Percentiles rank a stretch among this genome's conserved stretches.
Evolutionary conservation across 53 echinoderm and acorn worm species (phyloP).

Genomic region (Hippasteria phrygiana): DNA sequence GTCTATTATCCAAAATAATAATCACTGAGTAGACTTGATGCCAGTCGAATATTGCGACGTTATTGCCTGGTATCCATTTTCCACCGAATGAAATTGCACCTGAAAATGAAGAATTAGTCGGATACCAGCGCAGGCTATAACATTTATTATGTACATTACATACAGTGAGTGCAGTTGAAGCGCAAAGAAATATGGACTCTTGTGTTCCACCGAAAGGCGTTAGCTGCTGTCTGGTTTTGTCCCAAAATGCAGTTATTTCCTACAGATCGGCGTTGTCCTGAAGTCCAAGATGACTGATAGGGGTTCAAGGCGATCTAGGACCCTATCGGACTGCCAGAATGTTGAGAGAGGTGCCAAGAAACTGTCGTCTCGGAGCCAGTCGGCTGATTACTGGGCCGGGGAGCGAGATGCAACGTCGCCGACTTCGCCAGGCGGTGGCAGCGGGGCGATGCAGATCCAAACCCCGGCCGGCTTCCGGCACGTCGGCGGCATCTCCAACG

Average conservation of each 20-base stretch:
- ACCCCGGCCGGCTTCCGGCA: constrained; percentile 86
- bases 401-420: constrained; percentile 21
- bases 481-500: constrained; percentile 83
- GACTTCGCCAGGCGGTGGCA: constrained; percentile 51
- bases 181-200: constrained; percentile 28
- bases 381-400: constrained; percentile 69
- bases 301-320: constrained; percentile 69
- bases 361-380: constrained; percentile 63
- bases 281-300: constrained; percentile 63
- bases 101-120: constrained; percentile 14
- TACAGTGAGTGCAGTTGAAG: constrained; percentile 10
- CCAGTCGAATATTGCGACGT: constrained; percentile 29
- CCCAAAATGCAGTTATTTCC: constrained; percentile 51
- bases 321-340: constrained; percentile 66
- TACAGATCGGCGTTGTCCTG: constrained; percentile 5
- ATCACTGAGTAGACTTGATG: constrained; percentile 26
- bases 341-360: constrained; percentile 57
- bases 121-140: constrained; percentile 35
- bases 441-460: constrained; percentile 78
- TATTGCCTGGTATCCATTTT: constrained; percentile 38
- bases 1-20: background rate
- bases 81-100: background rate
- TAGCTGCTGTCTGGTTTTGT: constrained; percentile 6
- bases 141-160: constrained; percentile 46
- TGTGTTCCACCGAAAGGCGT: constrained; percentile 48